phyloP scores from a whole-genome alignment of 2,113 vertebrate species.

The Oreocharis arfaki region DNA sequence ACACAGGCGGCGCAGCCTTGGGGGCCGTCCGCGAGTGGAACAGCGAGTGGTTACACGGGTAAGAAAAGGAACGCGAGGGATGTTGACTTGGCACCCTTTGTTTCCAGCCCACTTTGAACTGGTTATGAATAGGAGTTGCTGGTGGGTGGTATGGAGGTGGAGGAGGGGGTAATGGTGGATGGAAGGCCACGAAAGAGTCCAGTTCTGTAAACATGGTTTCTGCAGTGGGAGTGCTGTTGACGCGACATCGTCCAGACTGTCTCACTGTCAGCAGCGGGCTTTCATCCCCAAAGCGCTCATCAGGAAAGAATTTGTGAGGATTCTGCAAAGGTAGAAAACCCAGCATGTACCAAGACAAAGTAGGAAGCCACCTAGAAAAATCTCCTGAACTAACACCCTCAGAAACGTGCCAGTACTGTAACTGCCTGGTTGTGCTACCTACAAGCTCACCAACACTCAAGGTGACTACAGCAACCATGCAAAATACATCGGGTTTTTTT shows the following conservation, averaged over 20 bases:
- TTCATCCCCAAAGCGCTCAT: conserved; percentile 95
- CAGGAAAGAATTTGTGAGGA: conserved; percentile 98
- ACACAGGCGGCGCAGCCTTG: conserved; percentile 81
- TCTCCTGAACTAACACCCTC: not conserved
- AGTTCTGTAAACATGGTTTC: conserved; percentile 96
- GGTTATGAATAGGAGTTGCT: conserved; percentile 83
- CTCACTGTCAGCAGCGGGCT: conserved; percentile 91
- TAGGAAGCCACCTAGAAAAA: not conserved
- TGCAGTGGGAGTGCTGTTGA: conserved; percentile 92
- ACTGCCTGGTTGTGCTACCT: not conserved
- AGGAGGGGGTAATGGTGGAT: conserved; percentile 91
- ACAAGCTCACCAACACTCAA: not conserved
- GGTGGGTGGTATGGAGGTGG: conserved; percentile 94
- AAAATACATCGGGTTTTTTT: not conserved
- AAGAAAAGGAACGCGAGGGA: conserved; percentile 94
- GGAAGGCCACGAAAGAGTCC: conserved; percentile 92
- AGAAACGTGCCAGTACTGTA: not conserved
- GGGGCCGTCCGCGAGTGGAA: conserved; percentile 80
- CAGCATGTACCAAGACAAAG: not conserved
- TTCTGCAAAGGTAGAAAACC: conserved; percentile 75
- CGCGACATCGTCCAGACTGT: conserved; percentile 86
- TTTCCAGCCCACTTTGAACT: conserved; percentile 91
- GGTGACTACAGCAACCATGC: not conserved
- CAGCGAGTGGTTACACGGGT: conserved; percentile 91
- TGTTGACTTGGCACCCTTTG: conserved; percentile 88